These are phyloP conservation scores for Drosophila lini DNA, from an alignment of 1,140 invertebrate species.

Conservation along the genomic window DNA sequence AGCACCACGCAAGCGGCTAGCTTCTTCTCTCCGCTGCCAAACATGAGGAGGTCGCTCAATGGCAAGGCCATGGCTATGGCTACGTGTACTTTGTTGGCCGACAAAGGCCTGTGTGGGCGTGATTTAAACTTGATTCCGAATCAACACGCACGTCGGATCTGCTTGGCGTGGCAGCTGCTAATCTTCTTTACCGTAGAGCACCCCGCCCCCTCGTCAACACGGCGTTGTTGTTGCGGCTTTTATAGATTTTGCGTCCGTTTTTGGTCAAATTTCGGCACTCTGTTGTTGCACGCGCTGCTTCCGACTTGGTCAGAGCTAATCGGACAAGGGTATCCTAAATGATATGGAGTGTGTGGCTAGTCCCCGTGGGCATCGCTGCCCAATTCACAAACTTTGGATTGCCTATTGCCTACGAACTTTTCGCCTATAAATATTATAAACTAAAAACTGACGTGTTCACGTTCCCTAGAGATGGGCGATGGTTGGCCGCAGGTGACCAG, in stretches of 20 bases:
- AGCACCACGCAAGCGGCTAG: constrained; percentile 76
- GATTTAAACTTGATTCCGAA: constrained; percentile 46
- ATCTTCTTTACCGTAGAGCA: constrained; percentile 54
- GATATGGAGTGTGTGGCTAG: constrained; percentile 3
- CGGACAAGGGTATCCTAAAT: neutral
- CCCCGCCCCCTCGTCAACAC: constrained; percentile 10
- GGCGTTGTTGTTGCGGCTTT: constrained; percentile 36
- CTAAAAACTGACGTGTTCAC: constrained; percentile 71
- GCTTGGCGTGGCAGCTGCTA: constrained; percentile 63
- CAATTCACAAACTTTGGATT: constrained; percentile 22
- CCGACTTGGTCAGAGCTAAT: neutral
- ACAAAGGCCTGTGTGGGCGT: constrained; percentile 46
- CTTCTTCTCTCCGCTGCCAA: constrained; percentile 73
- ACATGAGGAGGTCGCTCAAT: constrained; percentile 71
- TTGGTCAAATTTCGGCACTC: constrained; percentile 29
- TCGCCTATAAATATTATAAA: constrained; percentile 69
- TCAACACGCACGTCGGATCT: constrained; percentile 60
- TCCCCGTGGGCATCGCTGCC: constrained; percentile 46
- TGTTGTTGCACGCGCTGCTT: neutral
- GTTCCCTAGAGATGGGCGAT: constrained; percentile 22
- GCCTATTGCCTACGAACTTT: constrained; percentile 38
- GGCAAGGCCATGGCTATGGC: constrained; percentile 66
- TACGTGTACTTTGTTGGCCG: constrained; percentile 29
- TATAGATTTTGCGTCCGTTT: constrained; percentile 55
- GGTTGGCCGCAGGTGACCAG: constrained; percentile 10